Evolutionary conservation across 2,113 vertebrate species (phyloP).

Genomic region (Podiceps cristatus): DNA sequence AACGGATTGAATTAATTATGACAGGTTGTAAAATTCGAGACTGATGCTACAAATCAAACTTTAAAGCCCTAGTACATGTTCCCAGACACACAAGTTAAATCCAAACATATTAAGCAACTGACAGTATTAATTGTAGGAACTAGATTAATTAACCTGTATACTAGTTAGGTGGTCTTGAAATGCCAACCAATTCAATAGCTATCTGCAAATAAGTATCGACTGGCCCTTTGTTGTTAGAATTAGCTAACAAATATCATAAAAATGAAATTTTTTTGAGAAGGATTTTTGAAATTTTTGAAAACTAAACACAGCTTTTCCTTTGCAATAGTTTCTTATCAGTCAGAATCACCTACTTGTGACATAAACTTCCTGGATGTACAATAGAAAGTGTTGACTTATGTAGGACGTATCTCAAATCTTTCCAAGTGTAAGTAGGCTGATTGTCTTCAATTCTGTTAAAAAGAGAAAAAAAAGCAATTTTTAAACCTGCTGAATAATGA

Average conservation of each 20-base stretch:
- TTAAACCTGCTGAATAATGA: neutral
- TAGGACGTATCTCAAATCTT: neutral
- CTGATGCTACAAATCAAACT: slow-evolving; percentile 78
- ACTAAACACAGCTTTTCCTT: neutral
- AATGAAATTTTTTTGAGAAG: neutral
- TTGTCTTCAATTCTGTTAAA: neutral
- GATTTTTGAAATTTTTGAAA: neutral
- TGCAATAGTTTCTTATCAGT: neutral
- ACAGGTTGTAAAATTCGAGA: slow-evolving; percentile 75
- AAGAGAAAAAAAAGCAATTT: neutral
- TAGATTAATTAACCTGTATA: slow-evolving; percentile 2
- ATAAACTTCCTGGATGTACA: neutral
- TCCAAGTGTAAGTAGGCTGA: neutral
- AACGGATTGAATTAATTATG: slow-evolving; percentile 82
- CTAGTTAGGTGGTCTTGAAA: slow-evolving; percentile 17
- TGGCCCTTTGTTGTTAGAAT: neutral
- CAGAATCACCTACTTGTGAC: neutral
- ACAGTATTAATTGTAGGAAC: slow-evolving; percentile 26
- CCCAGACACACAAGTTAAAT: slow-evolving; percentile 59
- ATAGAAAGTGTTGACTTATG: neutral
- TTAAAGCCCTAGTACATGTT: slow-evolving; percentile 68
- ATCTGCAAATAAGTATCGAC: neutral
- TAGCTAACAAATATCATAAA: neutral
- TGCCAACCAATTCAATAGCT: neutral
- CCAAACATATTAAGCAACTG: slow-evolving; percentile 31